A percentile compares a stretch with the other conserved stretches of the same genome.
These are phyloP conservation scores for Phoeniculus purpureus DNA, from an alignment of 2,797 vertebrate species.

Conservation along the genomic window DNA sequence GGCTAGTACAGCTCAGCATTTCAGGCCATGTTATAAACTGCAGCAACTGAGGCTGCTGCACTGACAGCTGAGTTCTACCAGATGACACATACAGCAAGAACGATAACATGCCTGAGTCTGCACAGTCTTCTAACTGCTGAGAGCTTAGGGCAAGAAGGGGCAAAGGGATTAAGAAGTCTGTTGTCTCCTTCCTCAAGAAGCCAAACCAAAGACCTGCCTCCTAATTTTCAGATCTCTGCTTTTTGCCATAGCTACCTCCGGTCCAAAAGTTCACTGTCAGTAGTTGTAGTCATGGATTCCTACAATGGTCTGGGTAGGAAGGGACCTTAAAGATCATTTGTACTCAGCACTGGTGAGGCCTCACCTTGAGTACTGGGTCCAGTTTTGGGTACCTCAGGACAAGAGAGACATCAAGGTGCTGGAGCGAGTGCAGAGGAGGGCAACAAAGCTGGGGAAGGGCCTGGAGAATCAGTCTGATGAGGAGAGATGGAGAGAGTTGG, in stretches of 20 bases:
- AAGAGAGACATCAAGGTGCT: no score
- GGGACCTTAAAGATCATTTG: no score
- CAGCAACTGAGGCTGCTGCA: no score
- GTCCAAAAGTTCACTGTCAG: not conserved
- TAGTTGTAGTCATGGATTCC: no score
- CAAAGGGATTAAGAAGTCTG: not conserved
- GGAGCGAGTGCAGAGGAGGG: no score
- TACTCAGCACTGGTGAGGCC: no score
- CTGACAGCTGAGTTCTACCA: conserved; percentile 74
- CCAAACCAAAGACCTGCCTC: not conserved
- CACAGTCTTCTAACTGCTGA: conserved; percentile 47
- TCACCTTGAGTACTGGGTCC: no score
- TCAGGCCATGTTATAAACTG: not conserved
- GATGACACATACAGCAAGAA: conserved; percentile 68
- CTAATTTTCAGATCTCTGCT: not conserved
- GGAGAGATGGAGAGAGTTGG: no score
- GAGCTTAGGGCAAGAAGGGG: conserved; percentile 26
- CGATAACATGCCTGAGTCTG: conserved; percentile 48
- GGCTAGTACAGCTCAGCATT: not conserved
- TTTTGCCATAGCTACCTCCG: not conserved
- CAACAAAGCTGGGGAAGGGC: no score
- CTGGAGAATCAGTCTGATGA: no score
- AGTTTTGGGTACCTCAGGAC: no score
- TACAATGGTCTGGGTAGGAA: no score
- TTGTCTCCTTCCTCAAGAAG: not conserved